Evolutionary conservation across 2,797 vertebrate species (phyloP), one percentile per base, ranked within the genome.

Genomic region (Catostomus latipinnis): DNA sequence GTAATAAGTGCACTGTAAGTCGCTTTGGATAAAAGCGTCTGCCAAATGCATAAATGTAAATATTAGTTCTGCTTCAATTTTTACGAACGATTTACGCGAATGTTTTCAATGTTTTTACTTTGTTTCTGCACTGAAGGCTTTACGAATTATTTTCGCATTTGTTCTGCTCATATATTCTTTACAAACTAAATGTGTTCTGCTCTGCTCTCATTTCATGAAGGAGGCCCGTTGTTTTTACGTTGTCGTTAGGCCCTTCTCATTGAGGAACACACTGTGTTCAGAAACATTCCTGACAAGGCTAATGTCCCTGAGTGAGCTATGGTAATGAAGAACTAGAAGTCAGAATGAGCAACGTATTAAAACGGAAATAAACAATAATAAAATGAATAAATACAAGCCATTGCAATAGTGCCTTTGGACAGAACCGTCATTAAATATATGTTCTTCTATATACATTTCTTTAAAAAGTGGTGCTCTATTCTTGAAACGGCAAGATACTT

Each of bases 301-400:
- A 77, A 74, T 77, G 83, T 88, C 86, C 88, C 86, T 88, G 85
- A 87, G 86, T 84, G 87, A 88, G 81, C 67, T 61, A 68, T 57
- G 82, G 71, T 62, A 63, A 73, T 70, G 74, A 78, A 71, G 56
- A 79, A 61, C 52, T 58, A 78, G 56, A 57, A 65, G 63, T 65
- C 62, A 69, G 72, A 74, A 81, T 48, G 56, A 65, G 60, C 74
- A 83, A 45, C 8, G 4, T 58, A 66, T 57, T 53, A 62, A 73
- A 57, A 61, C 76, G 53, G 54, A 12, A 7, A 58, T 54, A 66
- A 78, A 49, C 5, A 71, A 72, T 48, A 4, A 82, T n/a, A 74
- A 71, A 74, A 70, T 11, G 62, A 86, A 86, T 84, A 88, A 87
- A 89, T 88, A 89, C 57, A 76, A 85, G 76, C 80, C 72, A 81